Evolutionary conservation across 2,113 vertebrate species (phyloP), one percentile per base, ranked within the genome.

Genomic region (Urocynchramus pylzowi): DNA sequence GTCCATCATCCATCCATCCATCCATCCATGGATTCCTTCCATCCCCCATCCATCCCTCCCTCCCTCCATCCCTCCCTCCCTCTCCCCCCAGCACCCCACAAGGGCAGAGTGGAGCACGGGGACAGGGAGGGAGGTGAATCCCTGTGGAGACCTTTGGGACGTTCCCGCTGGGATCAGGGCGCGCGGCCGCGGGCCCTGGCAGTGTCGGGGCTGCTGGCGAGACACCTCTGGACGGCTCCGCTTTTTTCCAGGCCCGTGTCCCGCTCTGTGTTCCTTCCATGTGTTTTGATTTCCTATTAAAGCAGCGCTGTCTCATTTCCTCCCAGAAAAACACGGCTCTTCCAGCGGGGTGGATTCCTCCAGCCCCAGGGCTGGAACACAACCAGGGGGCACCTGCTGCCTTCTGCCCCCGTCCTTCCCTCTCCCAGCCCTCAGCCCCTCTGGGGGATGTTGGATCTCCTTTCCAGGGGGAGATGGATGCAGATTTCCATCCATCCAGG

Each of bases 151-250:
- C 3, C 5, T 44, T 22, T 1, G 10, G 47, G 67, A 33, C 33
- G 8, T 3, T 9, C 35, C 37, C 4, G 9, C 1, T 1, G 24
- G 76, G 13, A 30, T 78, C 31, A 6, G n/a, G 27, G 59, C 16
- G n/a, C n/a, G n/a, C n/a, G n/a, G n/a, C n/a, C n/a, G n/a, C 18
- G 47, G 81, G 78, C 30, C 78, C 96, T 98, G 97, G 98, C 97
- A 79, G 68, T 28, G 77, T 35, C 61, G 2, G 22, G 28, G 84
- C 94, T 81, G 95, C 92, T 96, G 79, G 73, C 70, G 22, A 93
- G 97, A 97, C 96, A 15, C 59, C 45, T 42, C 67, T 75, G 53
- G 84, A 52, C 50, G 14, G 75, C 56, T 81, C 57, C 2, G 22
- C 60, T 22, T 95, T 97, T 97, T 97, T 97, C 94, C 84, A 95